phyloP scores from a whole-genome alignment of 2,113 vertebrate species.

The Zosterops japonicus region DNA sequence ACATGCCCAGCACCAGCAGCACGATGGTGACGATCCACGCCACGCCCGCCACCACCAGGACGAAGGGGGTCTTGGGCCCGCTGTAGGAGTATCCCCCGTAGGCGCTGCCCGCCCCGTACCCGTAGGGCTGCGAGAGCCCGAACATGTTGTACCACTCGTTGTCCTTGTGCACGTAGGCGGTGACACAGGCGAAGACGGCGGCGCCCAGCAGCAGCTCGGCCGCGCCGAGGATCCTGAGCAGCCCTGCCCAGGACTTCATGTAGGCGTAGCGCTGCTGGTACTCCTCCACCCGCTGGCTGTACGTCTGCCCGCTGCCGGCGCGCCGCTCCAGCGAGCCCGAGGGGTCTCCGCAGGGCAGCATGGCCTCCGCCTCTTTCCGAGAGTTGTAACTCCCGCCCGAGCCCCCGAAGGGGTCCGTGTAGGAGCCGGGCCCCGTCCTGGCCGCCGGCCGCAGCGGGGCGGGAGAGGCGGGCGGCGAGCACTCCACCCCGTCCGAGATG shows the following conservation, averaged over 20 bases:
- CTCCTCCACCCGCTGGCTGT: conserved; percentile 84
- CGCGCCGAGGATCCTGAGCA: conserved; percentile 85
- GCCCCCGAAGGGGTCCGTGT: conserved; percentile 72
- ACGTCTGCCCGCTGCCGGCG: conserved; percentile 76
- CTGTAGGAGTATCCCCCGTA: conserved; percentile 80
- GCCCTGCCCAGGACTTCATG: conserved; percentile 96
- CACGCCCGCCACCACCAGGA: conserved; percentile 86
- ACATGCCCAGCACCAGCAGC: conserved; percentile 89
- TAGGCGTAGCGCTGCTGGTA: conserved; percentile 86
- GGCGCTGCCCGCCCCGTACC: conserved; percentile 67
- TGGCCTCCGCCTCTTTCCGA: conserved; percentile 74
- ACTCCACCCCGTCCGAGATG: conserved; percentile 78
- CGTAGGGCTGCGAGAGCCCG: conserved; percentile 82
- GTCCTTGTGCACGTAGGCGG: conserved; percentile 93
- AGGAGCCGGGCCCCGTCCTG: conserved; percentile 65
- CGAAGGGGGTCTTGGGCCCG: conserved; percentile 89
- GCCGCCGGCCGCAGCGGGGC: neutral
- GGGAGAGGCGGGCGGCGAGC: conserved; percentile 87
- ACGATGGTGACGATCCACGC: conserved; percentile 88
- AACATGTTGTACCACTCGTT: conserved; percentile 95
- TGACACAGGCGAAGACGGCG: conserved; percentile 91
- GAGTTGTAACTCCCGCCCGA: conserved; percentile 78
- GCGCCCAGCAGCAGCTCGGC: conserved; percentile 88
- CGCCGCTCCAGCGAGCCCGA: conserved; percentile 70
- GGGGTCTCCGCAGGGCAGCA: conserved; percentile 74